Conservation (phyloP, 2,113 vertebrate genomes). For the Montifringilla adamsi region DNA sequence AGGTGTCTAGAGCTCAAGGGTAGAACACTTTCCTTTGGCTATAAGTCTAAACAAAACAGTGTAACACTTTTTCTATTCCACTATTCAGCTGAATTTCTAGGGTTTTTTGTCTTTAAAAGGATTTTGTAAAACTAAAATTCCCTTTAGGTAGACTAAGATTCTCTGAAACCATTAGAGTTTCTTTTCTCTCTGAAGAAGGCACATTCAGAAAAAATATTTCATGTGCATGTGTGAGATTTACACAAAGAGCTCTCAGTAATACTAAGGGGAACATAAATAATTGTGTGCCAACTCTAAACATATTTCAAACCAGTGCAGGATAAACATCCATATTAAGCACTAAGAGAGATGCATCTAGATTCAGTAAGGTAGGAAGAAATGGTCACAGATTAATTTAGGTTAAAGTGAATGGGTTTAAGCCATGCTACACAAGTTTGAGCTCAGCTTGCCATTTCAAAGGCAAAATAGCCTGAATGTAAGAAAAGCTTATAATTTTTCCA, state of each 20-base stretch:
- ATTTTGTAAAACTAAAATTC: not conserved
- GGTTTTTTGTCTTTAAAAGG: not conserved
- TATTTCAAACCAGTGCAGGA: not conserved
- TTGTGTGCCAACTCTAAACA: not conserved
- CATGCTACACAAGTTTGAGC: not conserved
- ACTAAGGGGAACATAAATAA: constrained; percentile 7
- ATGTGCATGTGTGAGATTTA: not conserved
- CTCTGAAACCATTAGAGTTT: not conserved
- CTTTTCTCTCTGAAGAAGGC: not conserved
- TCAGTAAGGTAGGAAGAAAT: not conserved
- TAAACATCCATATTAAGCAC: constrained; percentile 18
- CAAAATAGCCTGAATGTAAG: not conserved
- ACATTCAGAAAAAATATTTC: not conserved
- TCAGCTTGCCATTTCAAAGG: not conserved
- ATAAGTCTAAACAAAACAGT: not conserved
- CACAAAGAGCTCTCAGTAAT: not conserved
- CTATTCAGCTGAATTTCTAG: not conserved
- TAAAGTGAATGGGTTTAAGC: not conserved
- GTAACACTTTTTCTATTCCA: not conserved
- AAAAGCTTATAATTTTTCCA: not conserved
- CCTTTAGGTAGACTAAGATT: not conserved
- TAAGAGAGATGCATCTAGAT: not conserved
- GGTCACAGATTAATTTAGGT: not conserved
- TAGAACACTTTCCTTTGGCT: not conserved
- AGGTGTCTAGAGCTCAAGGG: not conserved